These are phyloP conservation scores for Achlya flavicornis DNA, from an alignment of 2,888 invertebrate species.

Conservation along the genomic window DNA sequence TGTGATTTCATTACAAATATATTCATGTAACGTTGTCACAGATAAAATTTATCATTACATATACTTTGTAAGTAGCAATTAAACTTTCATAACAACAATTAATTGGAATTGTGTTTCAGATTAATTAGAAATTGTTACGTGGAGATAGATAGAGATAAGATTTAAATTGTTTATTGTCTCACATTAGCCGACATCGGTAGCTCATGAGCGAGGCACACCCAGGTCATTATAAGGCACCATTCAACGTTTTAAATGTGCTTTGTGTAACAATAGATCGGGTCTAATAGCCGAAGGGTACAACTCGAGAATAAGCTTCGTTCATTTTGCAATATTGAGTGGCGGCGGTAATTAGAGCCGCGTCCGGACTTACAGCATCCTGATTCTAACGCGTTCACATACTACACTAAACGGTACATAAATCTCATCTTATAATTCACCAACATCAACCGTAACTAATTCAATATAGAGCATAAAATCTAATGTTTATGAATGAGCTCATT, in stretches of 20 bases:
- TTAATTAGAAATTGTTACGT: constrained; percentile 73
- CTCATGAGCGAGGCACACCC: constrained; percentile 52
- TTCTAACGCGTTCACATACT: constrained; percentile 61
- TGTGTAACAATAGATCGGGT: constrained; percentile 70
- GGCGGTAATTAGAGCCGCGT: constrained; percentile 78
- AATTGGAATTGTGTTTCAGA: constrained; percentile 65
- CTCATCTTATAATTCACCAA: constrained; percentile 17
- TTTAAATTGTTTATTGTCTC: constrained; percentile 61
- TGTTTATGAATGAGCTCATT: constrained; percentile 32
- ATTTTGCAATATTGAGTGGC: constrained; percentile 80
- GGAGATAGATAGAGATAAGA: constrained; percentile 60
- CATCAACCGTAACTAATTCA: constrained; percentile 27
- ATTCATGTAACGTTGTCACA: constrained; percentile 52
- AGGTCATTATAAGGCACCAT: constrained; percentile 67
- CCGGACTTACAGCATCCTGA: constrained; percentile 81
- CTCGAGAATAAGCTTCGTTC: constrained; percentile 65
- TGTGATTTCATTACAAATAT: constrained; percentile 48
- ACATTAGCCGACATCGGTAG: constrained; percentile 54
- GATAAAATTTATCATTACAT: constrained; percentile 52
- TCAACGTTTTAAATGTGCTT: constrained; percentile 65
- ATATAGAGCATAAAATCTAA: constrained; percentile 30
- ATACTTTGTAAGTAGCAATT: constrained; percentile 57
- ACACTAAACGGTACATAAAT: constrained; percentile 30
- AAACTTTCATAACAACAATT: constrained; percentile 74
- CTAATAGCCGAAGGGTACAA: constrained; percentile 68